These are phyloP conservation scores for Mus minutoides DNA, from an alignment of 2,797 vertebrate species.

Conservation along the genomic window DNA sequence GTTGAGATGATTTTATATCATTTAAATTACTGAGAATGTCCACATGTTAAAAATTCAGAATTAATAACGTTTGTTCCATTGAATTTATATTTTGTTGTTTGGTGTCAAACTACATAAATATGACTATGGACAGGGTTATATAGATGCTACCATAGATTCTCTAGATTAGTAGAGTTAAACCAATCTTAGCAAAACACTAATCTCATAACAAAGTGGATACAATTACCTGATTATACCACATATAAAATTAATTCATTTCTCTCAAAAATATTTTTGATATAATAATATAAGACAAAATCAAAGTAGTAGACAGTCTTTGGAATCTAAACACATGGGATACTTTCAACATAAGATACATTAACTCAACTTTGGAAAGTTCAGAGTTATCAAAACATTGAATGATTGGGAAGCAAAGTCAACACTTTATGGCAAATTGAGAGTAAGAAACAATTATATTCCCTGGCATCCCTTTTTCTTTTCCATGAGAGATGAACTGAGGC, in stretches of 20 bases:
- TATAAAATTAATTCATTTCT: constrained; percentile 17
- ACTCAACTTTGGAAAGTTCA: constrained; percentile 14
- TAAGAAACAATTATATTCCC: constrained; percentile 59
- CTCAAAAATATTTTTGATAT: constrained; percentile 28
- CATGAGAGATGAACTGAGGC: neutral
- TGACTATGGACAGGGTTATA: neutral
- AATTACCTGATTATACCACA: constrained; percentile 3
- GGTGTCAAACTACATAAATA: neutral
- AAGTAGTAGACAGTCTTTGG: neutral
- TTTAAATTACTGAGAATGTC: neutral
- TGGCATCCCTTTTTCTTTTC: neutral
- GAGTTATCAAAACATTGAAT: neutral
- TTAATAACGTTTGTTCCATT: neutral
- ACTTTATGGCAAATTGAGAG: constrained; percentile 50
- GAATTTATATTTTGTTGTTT: constrained; percentile 23
- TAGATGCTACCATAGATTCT: neutral
- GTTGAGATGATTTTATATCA: neutral
- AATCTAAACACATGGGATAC: neutral
- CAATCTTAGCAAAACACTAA: neutral
- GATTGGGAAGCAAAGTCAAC: constrained; percentile 38
- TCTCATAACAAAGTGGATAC: constrained; percentile 11
- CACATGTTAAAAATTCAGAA: neutral
- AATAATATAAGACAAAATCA: constrained; percentile 16
- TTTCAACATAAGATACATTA: neutral
- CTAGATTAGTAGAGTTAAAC: neutral